Evolutionary conservation across 2,113 vertebrate species (phyloP), one percentile per base, ranked within the genome.

Genomic region (Channa maculata): DNA sequence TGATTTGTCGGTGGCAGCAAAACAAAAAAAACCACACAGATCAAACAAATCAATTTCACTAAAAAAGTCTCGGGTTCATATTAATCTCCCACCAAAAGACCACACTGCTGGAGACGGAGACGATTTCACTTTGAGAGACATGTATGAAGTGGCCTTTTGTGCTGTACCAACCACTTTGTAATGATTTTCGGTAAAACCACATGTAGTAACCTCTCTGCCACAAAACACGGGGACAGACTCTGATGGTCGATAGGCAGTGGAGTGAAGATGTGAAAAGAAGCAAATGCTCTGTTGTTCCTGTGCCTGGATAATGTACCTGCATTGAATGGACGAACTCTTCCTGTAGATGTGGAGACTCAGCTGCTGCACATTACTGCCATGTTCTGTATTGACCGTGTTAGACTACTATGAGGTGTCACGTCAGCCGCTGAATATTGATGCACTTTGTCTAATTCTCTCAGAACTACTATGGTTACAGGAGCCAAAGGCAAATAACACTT

Each of bases 381-480:
- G 80, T 73, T 69, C 71, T 48, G 67, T 86, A 67, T 78, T 49
- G 79, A 83, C 76, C 51, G 65, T 77, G 57, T 82, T 81, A 85
- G 86, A 82, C 69, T 78, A 82, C 78, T 86, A 77, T 68, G 77
- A 71, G 76, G 85, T 71, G 71, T 89, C 83, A 77, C 75, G 76
- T 88, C 79, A 79, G 63, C 88, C 90, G 90, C 91, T 90, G 77
- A 84, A 88, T 85, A 84, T 85, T 72, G 75, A 90, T 86, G 89
- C 90, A 93, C 90, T 93, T 91, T 92, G 86, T 88, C 69, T 51
- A 74, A 79, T 85, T 83, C 70, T 88, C 79, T 90, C 77, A 86
- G 85, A 89, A 71, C 85, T 79, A 82, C 80, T 86, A 15, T 44
- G 84, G 84, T 69, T 83, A 67, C 67, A 88, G 83, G 80, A 92